Conservation (phyloP, 2,797 vertebrate species). For the Argentina silus region DNA sequence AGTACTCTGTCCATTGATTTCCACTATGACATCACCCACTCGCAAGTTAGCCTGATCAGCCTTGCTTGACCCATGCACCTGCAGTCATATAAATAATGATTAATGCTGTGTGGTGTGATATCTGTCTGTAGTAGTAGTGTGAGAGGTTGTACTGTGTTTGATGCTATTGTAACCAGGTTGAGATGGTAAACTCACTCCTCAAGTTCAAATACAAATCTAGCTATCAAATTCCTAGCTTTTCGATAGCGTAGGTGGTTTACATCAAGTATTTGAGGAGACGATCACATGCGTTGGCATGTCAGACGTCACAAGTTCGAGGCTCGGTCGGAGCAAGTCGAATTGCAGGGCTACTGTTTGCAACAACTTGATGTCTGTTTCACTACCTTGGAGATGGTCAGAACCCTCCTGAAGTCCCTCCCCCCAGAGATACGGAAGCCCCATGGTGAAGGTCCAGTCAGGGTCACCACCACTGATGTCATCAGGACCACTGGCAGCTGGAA, state of each 20-base stretch:
- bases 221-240: too few species aligned
- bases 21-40: conserved; percentile 68
- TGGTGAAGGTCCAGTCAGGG: conserved; percentile 42
- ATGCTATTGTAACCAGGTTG: too few species aligned
- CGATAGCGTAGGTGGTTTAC: too few species aligned
- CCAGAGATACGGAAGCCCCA: conserved; percentile 11
- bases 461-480: conserved; percentile 69
- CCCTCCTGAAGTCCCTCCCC: conserved; percentile 3
- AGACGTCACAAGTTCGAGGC: too few species aligned
- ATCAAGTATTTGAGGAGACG: too few species aligned
- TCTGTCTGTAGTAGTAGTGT: neutral
- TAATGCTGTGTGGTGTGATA: neutral
- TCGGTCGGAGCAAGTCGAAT: too few species aligned
- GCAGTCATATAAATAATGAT: fast-evolving
- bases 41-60: conserved; percentile 68
- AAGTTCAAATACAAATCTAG: too few species aligned
- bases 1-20: conserved; percentile 73
- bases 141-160: too few species aligned
- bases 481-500: neutral
- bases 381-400: conserved; percentile 23
- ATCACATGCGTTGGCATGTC: too few species aligned
- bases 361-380: neutral
- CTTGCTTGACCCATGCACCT: conserved; percentile 71
- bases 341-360: neutral
- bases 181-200: too few species aligned